Percentiles rank a stretch among this genome's conserved stretches.
Conservation (phyloP, 2,888 invertebrate species). For the Endotricha flammealis region DNA sequence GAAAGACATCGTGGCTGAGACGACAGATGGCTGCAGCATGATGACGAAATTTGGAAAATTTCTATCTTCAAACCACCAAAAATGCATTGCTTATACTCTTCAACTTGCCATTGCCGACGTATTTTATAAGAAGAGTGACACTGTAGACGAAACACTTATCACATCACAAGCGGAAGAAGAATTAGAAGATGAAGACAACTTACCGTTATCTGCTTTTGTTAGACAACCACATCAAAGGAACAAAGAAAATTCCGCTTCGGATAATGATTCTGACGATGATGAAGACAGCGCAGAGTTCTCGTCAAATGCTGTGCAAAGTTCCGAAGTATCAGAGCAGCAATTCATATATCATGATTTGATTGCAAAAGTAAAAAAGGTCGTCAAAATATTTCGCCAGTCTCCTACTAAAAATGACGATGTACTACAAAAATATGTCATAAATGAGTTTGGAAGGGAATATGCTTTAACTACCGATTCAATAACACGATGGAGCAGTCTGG, state of each 20-base stretch:
- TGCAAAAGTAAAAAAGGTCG: constrained; percentile 7
- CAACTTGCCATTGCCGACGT: constrained; percentile 6
- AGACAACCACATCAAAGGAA: background rate
- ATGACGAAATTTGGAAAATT: constrained; percentile 7
- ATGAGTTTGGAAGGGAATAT: constrained; percentile 8
- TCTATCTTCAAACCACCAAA: constrained; percentile 5
- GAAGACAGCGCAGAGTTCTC: background rate
- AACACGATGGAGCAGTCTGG: constrained; percentile 10
- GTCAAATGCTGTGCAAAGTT: background rate
- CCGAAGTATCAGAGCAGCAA: background rate
- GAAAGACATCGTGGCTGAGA: constrained; percentile 4
- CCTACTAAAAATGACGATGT: constrained; percentile 8
- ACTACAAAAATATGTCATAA: constrained; percentile 6
- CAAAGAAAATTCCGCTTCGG: background rate
- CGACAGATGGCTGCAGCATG: constrained; percentile 10
- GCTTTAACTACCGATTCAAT: constrained; percentile 5
- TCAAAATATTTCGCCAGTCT: constrained; percentile 9
- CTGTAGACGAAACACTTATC: constrained; percentile 1
- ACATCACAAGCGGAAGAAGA: background rate
- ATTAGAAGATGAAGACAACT: constrained; percentile 3
- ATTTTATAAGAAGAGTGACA: background rate
- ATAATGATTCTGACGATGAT: constrained; percentile 4
- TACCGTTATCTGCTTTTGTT: constrained; percentile 4
- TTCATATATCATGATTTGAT: constrained; percentile 8
- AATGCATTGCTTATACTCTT: constrained; percentile 7